These are phyloP conservation scores for Drosophila bifasciata DNA, from an alignment of 1,140 invertebrate genomes.

Conservation along the genomic window DNA sequence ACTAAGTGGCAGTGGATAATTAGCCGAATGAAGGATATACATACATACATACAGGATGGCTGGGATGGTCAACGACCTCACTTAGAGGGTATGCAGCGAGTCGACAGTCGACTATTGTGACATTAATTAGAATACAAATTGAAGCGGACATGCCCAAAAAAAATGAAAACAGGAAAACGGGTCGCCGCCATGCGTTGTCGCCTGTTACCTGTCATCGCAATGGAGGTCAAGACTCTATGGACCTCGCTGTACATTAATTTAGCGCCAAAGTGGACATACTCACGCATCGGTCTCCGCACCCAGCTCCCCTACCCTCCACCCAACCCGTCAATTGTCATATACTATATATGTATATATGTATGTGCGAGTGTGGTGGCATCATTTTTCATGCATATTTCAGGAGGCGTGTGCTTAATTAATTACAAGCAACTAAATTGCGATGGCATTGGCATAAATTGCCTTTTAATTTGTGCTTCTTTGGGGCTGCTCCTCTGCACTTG, in stretches of 20 bases:
- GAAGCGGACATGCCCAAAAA: conserved; percentile 30
- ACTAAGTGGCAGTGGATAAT: conserved; percentile 36
- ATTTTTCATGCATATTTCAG: conserved; percentile 64
- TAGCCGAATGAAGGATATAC: conserved; percentile 30
- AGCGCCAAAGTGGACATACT: conserved; percentile 49
- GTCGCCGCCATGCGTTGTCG: neutral
- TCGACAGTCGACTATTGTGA: conserved; percentile 20
- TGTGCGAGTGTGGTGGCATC: conserved; percentile 12
- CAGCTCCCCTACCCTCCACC: neutral
- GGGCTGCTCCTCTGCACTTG: conserved; percentile 39
- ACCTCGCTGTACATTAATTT: conserved; percentile 56
- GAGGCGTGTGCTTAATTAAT: conserved; percentile 58
- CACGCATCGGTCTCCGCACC: conserved; percentile 32
- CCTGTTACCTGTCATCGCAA: conserved; percentile 22
- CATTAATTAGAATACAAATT: conserved; percentile 8
- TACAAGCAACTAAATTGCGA: conserved; percentile 52
- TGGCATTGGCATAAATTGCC: conserved; percentile 63
- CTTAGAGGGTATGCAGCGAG: conserved; percentile 3
- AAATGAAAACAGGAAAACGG: neutral
- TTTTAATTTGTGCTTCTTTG: conserved; percentile 50
- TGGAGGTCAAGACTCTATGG: conserved; percentile 49
- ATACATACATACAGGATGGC: too few species aligned
- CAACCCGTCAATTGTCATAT: conserved; percentile 41
- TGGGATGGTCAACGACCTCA: too few species aligned
- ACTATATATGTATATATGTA: too few species aligned